Evolutionary conservation across 2,797 vertebrate species (phyloP).

Genomic region (Decapterus maruadsi): DNA sequence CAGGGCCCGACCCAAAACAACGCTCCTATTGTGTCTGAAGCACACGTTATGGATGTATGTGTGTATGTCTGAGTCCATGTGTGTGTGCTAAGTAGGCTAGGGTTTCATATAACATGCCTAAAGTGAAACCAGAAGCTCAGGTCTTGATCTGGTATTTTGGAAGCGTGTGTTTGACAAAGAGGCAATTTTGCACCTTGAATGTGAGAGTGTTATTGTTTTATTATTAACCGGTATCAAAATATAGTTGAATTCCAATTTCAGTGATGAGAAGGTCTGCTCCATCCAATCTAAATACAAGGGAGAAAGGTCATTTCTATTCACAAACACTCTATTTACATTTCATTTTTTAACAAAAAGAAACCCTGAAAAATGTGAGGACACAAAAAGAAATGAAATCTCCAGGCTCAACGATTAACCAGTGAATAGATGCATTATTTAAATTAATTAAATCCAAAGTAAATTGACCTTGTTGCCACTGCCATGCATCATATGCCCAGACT

Average conservation of each 20-base stretch:
- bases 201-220: conserved; percentile 1
- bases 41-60: conserved; percentile 48
- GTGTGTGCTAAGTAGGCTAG: conserved; percentile 28
- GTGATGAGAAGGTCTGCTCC: conserved; percentile 1
- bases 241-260: neutral
- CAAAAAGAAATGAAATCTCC: conserved; percentile 11
- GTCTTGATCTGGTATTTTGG: conserved; percentile 67
- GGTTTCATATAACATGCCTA: conserved; percentile 76
- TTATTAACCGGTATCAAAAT: neutral
- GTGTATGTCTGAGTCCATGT: conserved; percentile 11
- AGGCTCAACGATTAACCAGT: conserved; percentile 16
- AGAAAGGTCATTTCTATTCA: conserved; percentile 24
- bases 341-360: conserved; percentile 2
- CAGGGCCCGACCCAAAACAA: conserved; percentile 66
- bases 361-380: conserved; percentile 15
- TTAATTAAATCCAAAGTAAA: conserved; percentile 27
- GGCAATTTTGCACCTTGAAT: conserved; percentile 16
- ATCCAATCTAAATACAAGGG: neutral
- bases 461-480: conserved; percentile 34
- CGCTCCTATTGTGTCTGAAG: conserved; percentile 74
- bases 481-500: neutral
- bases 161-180: conserved; percentile 66
- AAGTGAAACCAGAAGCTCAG: conserved; percentile 80
- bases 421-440: conserved; percentile 43
- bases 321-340: conserved; percentile 10